Conservation (phyloP, 2,113 vertebrate species). For the Gallinago media region DNA sequence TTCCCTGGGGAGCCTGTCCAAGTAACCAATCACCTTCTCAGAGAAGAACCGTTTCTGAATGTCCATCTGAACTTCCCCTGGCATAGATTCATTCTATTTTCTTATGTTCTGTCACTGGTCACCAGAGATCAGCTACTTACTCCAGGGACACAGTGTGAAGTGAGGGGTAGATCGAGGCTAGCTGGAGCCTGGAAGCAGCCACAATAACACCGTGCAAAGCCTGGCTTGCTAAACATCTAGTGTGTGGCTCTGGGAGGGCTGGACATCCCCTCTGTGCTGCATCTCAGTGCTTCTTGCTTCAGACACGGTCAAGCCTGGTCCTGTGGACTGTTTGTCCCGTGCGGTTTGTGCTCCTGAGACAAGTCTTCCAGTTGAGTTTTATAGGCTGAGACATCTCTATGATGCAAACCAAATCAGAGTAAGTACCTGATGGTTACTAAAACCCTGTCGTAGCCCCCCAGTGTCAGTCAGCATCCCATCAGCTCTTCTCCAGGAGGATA, state of each 20-base stretch:
- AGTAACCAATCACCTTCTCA: fast-evolving
- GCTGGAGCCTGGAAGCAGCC: background rate
- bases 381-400: fast-evolving
- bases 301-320: background rate
- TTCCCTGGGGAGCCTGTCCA: background rate
- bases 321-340: fast-evolving
- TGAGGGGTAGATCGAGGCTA: background rate
- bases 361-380: background rate
- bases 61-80: background rate
- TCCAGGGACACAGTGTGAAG: background rate
- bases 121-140: background rate
- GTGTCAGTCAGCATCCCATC: background rate
- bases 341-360: background rate
- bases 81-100: background rate
- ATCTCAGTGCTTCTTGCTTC: background rate
- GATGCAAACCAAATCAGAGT: background rate
- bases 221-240: background rate
- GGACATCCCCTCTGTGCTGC: background rate
- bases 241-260: background rate
- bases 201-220: background rate
- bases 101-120: fast-evolving
- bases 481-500: background rate
- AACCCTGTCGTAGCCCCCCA: background rate
- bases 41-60: background rate
- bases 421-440: background rate